A percentile compares a stretch with the other conserved stretches of the same genome.
These are phyloP conservation scores for Cyclophora punctaria DNA, from an alignment of 2,888 invertebrate species.

Conservation along the genomic window DNA sequence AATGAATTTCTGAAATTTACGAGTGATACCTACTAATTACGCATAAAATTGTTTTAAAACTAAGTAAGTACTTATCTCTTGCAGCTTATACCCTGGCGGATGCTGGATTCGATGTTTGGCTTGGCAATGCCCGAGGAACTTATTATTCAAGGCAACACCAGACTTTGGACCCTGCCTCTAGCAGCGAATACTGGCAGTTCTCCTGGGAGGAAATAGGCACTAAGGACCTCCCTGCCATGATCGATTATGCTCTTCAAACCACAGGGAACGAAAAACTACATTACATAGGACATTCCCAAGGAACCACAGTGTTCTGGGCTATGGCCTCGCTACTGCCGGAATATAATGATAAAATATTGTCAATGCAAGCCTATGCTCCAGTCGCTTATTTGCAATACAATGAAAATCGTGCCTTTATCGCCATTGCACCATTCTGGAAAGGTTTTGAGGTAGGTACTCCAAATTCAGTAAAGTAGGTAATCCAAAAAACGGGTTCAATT, in stretches of 20 bases:
- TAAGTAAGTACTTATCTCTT: neutral
- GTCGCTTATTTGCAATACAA: constrained; percentile 74
- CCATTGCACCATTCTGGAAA: constrained; percentile 33
- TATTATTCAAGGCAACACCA: constrained; percentile 75
- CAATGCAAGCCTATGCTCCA: constrained; percentile 78
- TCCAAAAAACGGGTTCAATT: too few species aligned
- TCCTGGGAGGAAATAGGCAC: constrained; percentile 88
- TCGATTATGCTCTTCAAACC: constrained; percentile 77
- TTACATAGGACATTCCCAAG: constrained; percentile 86
- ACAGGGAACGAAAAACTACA: constrained; percentile 77
- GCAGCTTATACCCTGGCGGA: constrained; percentile 71
- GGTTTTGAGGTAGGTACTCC: too few species aligned
- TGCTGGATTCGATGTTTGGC: constrained; percentile 82
- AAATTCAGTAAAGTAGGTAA: too few species aligned
- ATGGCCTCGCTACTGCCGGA: constrained; percentile 76
- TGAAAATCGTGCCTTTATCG: constrained; percentile 52
- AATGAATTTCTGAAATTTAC: too few species aligned
- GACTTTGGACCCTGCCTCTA: constrained; percentile 38
- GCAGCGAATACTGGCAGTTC: constrained; percentile 75
- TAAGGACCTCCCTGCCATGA: constrained; percentile 84
- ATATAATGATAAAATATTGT: constrained; percentile 77
- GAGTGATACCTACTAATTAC: too few species aligned
- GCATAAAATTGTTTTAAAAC: too few species aligned
- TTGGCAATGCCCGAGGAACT: constrained; percentile 85
- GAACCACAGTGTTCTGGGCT: constrained; percentile 77